These are phyloP conservation scores for Otus sunia DNA, from an alignment of 2,113 vertebrate genomes.

Conservation along the genomic window DNA sequence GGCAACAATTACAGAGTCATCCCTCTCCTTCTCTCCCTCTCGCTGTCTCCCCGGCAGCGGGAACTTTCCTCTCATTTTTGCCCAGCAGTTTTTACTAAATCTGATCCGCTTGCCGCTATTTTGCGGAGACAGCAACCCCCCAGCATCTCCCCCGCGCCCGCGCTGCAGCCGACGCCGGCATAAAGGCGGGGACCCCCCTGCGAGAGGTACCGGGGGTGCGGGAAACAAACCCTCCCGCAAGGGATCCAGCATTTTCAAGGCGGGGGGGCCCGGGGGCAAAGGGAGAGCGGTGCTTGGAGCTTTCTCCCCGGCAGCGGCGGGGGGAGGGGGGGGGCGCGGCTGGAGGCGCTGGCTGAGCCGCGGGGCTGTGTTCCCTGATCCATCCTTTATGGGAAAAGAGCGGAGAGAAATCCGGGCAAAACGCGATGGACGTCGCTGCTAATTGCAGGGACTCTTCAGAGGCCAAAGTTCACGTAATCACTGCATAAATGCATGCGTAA, in stretches of 20 bases:
- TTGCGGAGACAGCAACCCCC: neutral
- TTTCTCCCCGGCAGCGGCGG: neutral
- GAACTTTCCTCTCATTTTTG: conserved; percentile 67
- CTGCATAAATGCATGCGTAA: conserved; percentile 76
- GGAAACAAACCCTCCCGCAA: neutral
- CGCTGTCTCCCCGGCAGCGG: neutral
- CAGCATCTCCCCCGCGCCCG: neutral
- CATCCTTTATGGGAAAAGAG: neutral
- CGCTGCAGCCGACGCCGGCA: neutral
- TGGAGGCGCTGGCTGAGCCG: neutral
- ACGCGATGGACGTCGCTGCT: conserved; percentile 40
- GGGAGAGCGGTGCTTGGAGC: neutral
- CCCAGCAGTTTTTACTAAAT: conserved; percentile 50
- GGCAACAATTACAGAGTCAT: conserved; percentile 77
- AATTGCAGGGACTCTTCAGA: conserved; percentile 72
- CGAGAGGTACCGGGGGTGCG: neutral
- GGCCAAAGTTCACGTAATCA: conserved; percentile 77
- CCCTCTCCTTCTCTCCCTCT: conserved; percentile 28
- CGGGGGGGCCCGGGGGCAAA: neutral
- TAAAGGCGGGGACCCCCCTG: neutral
- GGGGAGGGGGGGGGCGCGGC: neutral
- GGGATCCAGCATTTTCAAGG: neutral
- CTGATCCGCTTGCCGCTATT: conserved; percentile 31
- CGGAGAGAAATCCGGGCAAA: neutral
- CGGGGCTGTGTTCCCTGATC: neutral